A percentile compares a stretch with the other conserved stretches of the same genome.
Conservation (phyloP, 1,140 invertebrate species). For the Brachionus sp. region DNA sequence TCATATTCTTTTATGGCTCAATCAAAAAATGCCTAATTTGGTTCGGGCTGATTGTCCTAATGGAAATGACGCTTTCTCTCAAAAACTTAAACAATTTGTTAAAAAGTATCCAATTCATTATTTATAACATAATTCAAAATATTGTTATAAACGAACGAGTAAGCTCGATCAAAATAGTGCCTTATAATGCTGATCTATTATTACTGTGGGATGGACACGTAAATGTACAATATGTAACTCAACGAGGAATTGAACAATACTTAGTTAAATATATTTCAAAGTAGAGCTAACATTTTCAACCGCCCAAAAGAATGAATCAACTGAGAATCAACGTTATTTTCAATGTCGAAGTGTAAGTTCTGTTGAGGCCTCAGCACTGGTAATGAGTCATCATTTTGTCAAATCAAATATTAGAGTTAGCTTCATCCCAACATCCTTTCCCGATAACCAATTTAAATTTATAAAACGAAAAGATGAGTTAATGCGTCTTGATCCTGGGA, state of each 20-base stretch:
- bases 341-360: background rate
- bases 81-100: too few species aligned
- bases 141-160: background rate
- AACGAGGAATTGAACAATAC: conserved; percentile 3
- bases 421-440: background rate
- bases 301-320: background rate
- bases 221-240: background rate
- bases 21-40: too few species aligned
- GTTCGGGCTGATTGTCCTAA: too few species aligned
- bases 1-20: too few species aligned
- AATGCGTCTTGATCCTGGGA: background rate
- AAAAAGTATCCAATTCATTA: too few species aligned
- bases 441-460: background rate
- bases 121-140: too few species aligned
- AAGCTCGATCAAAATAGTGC: background rate
- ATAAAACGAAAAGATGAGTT: background rate
- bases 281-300: background rate
- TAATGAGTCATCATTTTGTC: background rate
- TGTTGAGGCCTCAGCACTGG: background rate
- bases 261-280: background rate
- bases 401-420: background rate
- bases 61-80: too few species aligned
- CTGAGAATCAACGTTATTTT: background rate
- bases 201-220: background rate
- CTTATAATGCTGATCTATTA: background rate